Percentiles rank a stretch among this genome's conserved stretches.
Conservation (phyloP, 2,888 invertebrate species). For the Phyllotreta cruciferae region DNA sequence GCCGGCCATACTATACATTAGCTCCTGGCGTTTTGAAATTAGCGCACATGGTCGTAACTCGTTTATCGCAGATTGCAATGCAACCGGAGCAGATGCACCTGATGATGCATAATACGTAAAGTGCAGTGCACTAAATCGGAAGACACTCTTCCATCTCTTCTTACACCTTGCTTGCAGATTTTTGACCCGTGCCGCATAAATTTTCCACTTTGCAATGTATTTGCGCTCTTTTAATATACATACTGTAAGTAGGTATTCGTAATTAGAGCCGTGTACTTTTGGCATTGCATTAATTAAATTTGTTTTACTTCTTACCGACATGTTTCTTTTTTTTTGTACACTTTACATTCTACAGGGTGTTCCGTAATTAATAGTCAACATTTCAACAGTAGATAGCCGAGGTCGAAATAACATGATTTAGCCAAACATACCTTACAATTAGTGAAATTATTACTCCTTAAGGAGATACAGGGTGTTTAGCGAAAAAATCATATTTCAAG, state of each 20-base stretch:
- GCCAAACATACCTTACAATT: no score
- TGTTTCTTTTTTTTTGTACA: no score
- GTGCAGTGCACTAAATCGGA: conserved; percentile 24
- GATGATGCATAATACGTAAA: conserved; percentile 25
- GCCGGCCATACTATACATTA: conserved; percentile 1
- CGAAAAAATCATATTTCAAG: no score
- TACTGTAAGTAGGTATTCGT: background rate
- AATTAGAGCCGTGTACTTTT: conserved; percentile 3
- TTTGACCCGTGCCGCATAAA: conserved; percentile 34
- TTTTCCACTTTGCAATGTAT: conserved; percentile 24
- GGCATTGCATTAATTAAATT: conserved; percentile 8
- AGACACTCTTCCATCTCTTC: conserved; percentile 9
- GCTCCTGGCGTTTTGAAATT: conserved; percentile 18
- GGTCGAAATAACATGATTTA: no score
- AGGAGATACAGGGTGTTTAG: no score
- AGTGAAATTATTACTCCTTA: no score
- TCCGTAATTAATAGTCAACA: no score
- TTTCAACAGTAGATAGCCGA: no score
- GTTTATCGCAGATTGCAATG: conserved; percentile 41
- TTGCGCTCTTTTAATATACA: conserved; percentile 8
- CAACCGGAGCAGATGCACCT: conserved; percentile 41
- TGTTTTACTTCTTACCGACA: background rate
- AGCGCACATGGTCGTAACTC: conserved; percentile 20
- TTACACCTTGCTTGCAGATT: conserved; percentile 33
- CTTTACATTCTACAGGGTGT: no score